Percentiles rank a stretch among this genome's conserved stretches.
These are phyloP conservation scores for Campylomormyrus tamandua DNA, from an alignment of 2,113 vertebrate species.

Conservation along the genomic window DNA sequence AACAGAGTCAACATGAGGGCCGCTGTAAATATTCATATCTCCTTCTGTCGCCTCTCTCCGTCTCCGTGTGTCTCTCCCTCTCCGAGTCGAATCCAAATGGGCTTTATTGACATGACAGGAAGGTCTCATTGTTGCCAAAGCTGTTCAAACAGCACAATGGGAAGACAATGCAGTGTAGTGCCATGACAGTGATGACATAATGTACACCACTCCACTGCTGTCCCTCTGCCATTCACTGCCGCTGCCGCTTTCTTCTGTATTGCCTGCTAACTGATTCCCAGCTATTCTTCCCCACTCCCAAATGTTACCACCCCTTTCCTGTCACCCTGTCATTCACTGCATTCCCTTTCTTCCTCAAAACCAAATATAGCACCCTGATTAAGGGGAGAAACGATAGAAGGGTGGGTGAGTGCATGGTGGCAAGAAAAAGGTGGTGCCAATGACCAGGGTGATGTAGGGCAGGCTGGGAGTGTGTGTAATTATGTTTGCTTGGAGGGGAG, in stretches of 20 bases:
- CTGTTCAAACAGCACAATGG: slow-evolving; percentile 45
- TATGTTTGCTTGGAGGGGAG: background rate
- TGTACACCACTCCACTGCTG: slow-evolving; percentile 40
- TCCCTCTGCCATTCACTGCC: slow-evolving; percentile 40
- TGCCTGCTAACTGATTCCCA: slow-evolving; percentile 10
- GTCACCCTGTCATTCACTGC: background rate
- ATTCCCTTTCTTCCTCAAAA: background rate
- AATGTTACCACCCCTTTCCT: slow-evolving; percentile 13
- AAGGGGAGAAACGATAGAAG: background rate
- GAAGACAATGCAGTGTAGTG: slow-evolving; percentile 41
- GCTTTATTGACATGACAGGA: slow-evolving; percentile 39
- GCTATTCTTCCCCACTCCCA: slow-evolving; percentile 22
- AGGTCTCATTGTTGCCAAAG: slow-evolving; percentile 37
- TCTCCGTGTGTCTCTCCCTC: slow-evolving; percentile 24
- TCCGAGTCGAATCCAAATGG: slow-evolving; percentile 32
- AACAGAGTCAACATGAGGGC: slow-evolving; percentile 16
- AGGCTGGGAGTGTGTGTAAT: background rate
- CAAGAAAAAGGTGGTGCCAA: background rate
- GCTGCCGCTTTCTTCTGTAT: slow-evolving; percentile 9
- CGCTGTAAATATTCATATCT: slow-evolving; percentile 24
- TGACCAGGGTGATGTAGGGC: background rate
- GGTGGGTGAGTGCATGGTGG: background rate
- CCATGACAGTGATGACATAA: slow-evolving; percentile 53
- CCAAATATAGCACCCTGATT: slow-evolving; percentile 9
- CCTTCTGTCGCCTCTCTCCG: slow-evolving; percentile 22